These are phyloP conservation scores for Lasioglossum calceatum DNA, from an alignment of 2,888 invertebrate genomes.

Conservation along the genomic window DNA sequence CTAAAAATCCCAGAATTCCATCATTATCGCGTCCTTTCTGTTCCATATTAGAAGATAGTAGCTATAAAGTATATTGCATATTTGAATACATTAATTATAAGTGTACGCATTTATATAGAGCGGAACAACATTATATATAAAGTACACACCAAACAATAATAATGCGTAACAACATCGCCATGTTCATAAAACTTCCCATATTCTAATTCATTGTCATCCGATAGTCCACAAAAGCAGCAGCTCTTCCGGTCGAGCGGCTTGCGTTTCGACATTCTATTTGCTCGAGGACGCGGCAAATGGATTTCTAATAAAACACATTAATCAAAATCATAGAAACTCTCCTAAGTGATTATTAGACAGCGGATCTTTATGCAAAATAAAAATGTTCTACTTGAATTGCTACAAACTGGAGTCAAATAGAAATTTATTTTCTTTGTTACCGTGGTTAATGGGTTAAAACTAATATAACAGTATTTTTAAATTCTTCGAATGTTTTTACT, in stretches of 20 bases:
- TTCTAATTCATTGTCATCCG: slow-evolving; percentile 85
- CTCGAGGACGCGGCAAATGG: background rate
- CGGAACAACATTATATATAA: background rate
- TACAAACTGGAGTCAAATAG: too few species aligned
- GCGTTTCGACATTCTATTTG: slow-evolving; percentile 49
- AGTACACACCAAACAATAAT: slow-evolving; percentile 90
- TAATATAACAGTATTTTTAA: too few species aligned
- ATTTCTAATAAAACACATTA: background rate
- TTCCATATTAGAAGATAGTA: slow-evolving; percentile 89
- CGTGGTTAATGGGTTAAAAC: too few species aligned
- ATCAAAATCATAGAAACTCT: background rate
- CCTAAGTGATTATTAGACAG: background rate
- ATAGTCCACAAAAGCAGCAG: slow-evolving; percentile 86
- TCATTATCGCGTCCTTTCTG: slow-evolving; percentile 89
- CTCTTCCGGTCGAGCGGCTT: background rate
- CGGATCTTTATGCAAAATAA: too few species aligned
- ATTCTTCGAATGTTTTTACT: too few species aligned
- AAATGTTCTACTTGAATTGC: too few species aligned
- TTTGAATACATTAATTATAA: background rate
- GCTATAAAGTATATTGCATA: slow-evolving; percentile 83
- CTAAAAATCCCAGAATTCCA: slow-evolving; percentile 91
- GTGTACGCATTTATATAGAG: background rate
- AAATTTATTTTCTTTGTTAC: too few species aligned
- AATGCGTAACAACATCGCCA: slow-evolving; percentile 88
- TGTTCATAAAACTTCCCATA: slow-evolving; percentile 87